phyloP scores from a whole-genome alignment of 2,888 invertebrate genomes.

The Drosophila nigritarsus region DNA sequence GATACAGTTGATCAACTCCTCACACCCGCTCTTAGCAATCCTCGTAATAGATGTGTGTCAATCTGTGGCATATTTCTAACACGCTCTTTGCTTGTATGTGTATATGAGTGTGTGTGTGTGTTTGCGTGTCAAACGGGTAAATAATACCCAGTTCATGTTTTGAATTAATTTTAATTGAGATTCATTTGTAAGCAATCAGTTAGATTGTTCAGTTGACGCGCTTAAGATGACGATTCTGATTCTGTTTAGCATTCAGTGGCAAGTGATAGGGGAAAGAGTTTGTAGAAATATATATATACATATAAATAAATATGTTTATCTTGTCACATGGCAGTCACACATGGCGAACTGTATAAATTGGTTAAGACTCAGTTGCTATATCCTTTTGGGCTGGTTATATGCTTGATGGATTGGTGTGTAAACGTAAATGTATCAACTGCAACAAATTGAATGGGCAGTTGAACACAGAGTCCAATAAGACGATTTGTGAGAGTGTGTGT shows the following conservation, averaged over 20 bases:
- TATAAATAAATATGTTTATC: neutral
- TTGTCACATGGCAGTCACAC: slow-evolving; percentile 45
- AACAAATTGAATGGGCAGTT: slow-evolving; percentile 45
- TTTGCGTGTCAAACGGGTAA: slow-evolving; percentile 72
- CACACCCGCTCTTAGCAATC: slow-evolving; percentile 2
- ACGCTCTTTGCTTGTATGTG: slow-evolving; percentile 22
- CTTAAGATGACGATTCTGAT: slow-evolving; percentile 64
- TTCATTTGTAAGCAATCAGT: slow-evolving; percentile 81
- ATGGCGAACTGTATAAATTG: slow-evolving; percentile 67
- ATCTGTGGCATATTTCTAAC: slow-evolving; percentile 76
- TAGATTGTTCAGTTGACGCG: slow-evolving; percentile 73
- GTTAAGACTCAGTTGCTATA: slow-evolving; percentile 26
- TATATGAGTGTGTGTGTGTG: neutral
- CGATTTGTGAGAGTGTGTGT: neutral
- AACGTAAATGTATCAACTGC: slow-evolving; percentile 17
- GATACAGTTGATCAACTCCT: slow-evolving; percentile 52
- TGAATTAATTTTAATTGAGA: slow-evolving; percentile 81
- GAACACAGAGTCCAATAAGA: slow-evolving; percentile 26
- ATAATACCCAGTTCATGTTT: slow-evolving; percentile 81
- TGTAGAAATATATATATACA: neutral
- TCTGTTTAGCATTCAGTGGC: slow-evolving; percentile 37
- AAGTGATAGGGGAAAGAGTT: neutral
- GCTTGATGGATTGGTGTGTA: slow-evolving; percentile 35
- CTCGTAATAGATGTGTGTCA: slow-evolving; percentile 70
- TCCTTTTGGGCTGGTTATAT: slow-evolving; percentile 31